Conservation (phyloP, 2,797 vertebrate species). For the Enteromius unitaeniatus region DNA sequence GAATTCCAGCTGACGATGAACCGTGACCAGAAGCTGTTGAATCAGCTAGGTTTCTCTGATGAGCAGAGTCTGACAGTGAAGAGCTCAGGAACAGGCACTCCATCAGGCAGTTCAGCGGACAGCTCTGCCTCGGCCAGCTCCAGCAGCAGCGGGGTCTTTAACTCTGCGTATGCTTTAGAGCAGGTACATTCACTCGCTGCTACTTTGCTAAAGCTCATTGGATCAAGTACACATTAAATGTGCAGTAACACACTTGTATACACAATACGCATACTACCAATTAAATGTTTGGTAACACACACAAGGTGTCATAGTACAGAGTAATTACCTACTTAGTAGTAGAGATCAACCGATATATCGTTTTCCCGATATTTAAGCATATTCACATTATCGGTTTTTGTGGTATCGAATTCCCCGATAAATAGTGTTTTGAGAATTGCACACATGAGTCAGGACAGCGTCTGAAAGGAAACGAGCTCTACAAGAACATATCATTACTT, state of each 20-base stretch:
- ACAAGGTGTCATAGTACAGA: no score
- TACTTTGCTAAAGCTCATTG: neutral
- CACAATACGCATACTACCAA: neutral
- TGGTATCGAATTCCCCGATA: no score
- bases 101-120: constrained; percentile 93
- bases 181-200: constrained; percentile 81
- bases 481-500: no score
- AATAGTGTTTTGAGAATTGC: no score
- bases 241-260: neutral
- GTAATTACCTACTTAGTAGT: no score
- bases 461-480: no score
- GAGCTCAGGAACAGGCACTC: constrained; percentile 94
- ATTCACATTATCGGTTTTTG: no score
- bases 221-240: neutral
- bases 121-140: constrained; percentile 90
- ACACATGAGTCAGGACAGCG: no score
- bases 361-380: no score
- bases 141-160: constrained; percentile 88
- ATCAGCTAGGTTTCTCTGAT: constrained; percentile 95
- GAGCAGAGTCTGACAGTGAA: constrained; percentile 96
- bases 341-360: no score
- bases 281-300: no score
- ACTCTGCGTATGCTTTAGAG: constrained; percentile 94
- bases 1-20: constrained; percentile 91
- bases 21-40: constrained; percentile 97